Base-by-base conservation (phyloP, 2,113 vertebrate genomes). In the Saimiri boliviensis region DNA sequence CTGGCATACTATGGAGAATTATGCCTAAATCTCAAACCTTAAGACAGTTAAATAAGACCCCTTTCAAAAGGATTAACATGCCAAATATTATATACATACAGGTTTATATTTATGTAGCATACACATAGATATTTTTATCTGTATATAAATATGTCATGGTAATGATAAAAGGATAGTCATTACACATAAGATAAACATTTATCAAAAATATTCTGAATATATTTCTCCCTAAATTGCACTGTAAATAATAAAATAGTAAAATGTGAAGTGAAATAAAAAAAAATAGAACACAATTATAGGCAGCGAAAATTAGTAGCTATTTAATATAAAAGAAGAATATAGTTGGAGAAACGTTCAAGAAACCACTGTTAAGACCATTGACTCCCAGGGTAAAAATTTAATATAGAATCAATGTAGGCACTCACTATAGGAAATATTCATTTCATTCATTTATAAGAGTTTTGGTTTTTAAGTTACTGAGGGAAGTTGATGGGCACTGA, bases 161-260 rank as follows among this genome's bases (percentile, higher is more conserved):
- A 82, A 47, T 86, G 25, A 86, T 85, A 66, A 68, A 83, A 54
- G 14, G 6, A 40, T 66, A 86, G 74, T 68, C 20, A 21, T 54
- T 96, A 81, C 4, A 60, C 1, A 20, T 82, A 12, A n/a, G 8
- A 56, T 66, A 66, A 73, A 25, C 86, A 84, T 63, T 85, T 92
- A 54, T 42, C 5, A 52, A 81, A 73, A 47, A 66, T 71, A 20
- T 17, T 42, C 32, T 68, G 32, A 68, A 68, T 47, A n/a, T 49
- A 89, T 90, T 94, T 92, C 12, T 74, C 7, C n/a, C 83, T 94
- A 79, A 92, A 23, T 90, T 63, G 12, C 84, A 40, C 84, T 42
- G 81, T n/a, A 86, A 93, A 45, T 77, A 49, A 52, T 70, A 66
- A 88, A 49, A 1, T 6, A 92, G 30, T 40, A 84, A 85, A 42